Percentiles rank a stretch among this genome's conserved stretches.
These are phyloP conservation scores for Pachypeltis micranthus DNA, from an alignment of 1,140 invertebrate species.

Conservation along the genomic window DNA sequence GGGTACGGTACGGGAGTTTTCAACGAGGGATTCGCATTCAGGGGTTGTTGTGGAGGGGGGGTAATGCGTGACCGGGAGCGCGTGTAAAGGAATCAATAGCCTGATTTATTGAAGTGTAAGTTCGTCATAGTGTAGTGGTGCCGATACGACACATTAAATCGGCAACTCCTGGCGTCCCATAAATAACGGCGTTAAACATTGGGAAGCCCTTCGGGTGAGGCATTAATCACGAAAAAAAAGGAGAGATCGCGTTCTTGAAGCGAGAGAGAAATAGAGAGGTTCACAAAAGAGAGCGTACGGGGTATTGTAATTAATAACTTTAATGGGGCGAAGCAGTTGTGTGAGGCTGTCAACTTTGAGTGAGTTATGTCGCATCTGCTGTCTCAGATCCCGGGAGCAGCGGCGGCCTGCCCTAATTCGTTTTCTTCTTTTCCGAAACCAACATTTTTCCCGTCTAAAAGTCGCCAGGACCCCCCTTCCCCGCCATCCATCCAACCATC, in stretches of 20 bases:
- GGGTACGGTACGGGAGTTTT: background rate
- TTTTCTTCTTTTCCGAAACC: too few relatives aligned
- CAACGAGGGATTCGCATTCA: background rate
- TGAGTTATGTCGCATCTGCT: conserved; percentile 25
- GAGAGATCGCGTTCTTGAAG: conserved; percentile 10
- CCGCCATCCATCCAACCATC: too few relatives aligned
- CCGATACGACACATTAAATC: conserved; percentile 17
- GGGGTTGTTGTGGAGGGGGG: background rate
- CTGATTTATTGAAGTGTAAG: conserved; percentile 10
- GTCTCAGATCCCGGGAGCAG: conserved; percentile 6
- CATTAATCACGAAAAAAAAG: conserved; percentile 12
- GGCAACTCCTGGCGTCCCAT: conserved; percentile 15
- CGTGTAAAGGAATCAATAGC: conserved; percentile 11
- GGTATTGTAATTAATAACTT: conserved; percentile 24
- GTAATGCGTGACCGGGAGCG: background rate
- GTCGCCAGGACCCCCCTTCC: too few relatives aligned
- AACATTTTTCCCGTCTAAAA: too few relatives aligned
- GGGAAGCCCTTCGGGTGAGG: conserved; percentile 2
- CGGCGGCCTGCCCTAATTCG: too few relatives aligned
- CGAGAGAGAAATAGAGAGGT: conserved; percentile 5
- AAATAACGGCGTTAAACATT: conserved; percentile 14
- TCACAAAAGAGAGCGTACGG: background rate
- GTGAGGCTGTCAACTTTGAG: conserved; percentile 21
- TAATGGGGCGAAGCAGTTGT: conserved; percentile 23
- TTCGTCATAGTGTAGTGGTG: conserved; percentile 13